phyloP scores from a whole-genome alignment of 35 echinoderm and acorn worm species.

The Lytechinus pictus region DNA sequence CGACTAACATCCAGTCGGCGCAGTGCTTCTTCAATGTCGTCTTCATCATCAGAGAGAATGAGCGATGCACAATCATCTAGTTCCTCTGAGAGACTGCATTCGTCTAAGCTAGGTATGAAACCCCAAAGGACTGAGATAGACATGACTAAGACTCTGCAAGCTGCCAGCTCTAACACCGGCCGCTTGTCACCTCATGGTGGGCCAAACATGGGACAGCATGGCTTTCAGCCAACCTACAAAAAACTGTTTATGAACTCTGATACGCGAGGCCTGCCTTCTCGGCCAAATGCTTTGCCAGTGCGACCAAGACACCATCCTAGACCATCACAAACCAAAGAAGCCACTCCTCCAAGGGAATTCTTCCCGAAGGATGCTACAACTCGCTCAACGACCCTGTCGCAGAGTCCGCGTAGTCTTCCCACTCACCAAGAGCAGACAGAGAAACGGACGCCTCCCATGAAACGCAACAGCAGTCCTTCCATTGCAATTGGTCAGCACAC shows the following conservation, averaged over 20 bases:
- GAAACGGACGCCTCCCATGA: slow-evolving; percentile 29
- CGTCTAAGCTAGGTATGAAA: slow-evolving; percentile 47
- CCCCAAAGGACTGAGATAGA: slow-evolving; percentile 34
- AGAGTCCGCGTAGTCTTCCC: slow-evolving; percentile 35
- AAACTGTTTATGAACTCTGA: slow-evolving; percentile 42
- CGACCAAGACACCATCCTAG: slow-evolving; percentile 14
- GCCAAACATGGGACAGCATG: slow-evolving; percentile 38
- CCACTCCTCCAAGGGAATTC: slow-evolving; percentile 76
- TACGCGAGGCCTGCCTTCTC: slow-evolving; percentile 35
- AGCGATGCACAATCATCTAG: slow-evolving; percentile 74
- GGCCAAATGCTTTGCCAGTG: background rate
- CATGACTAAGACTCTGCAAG: slow-evolving; percentile 36
- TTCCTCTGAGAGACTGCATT: slow-evolving; percentile 70
- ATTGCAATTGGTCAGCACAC: background rate
- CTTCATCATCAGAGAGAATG: slow-evolving; percentile 70
- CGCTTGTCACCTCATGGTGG: slow-evolving; percentile 16
- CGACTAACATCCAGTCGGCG: slow-evolving; percentile 48
- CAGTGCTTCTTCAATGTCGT: slow-evolving; percentile 69
- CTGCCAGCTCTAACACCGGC: background rate
- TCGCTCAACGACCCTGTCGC: slow-evolving; percentile 26
- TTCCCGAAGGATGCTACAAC: slow-evolving; percentile 78
- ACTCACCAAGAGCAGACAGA: slow-evolving; percentile 50
- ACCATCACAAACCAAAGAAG: slow-evolving; percentile 37
- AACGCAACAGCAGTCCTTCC: slow-evolving; percentile 29
- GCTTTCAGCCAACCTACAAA: slow-evolving; percentile 52